phyloP scores from a whole-genome alignment of 2,888 invertebrate genomes.

The Capitulum mitella region DNA sequence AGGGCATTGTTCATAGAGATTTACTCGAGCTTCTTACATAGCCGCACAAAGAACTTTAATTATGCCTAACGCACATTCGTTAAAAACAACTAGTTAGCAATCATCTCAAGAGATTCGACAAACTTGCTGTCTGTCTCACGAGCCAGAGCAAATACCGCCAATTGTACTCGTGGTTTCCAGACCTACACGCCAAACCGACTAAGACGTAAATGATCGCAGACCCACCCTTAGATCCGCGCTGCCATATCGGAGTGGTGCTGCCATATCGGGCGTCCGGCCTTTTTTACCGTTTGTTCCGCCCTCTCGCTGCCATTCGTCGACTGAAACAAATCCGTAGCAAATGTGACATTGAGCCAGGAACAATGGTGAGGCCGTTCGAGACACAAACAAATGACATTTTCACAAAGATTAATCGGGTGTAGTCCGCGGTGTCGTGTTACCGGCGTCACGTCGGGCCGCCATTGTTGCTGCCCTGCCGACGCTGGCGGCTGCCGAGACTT shows the following conservation, averaged over 20 bases:
- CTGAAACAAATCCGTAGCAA: conserved; percentile 23
- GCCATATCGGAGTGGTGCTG: neutral
- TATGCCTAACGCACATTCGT: no score
- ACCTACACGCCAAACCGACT: no score
- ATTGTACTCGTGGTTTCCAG: no score
- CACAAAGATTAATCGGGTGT: conserved; percentile 13
- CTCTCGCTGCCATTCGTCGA: neutral
- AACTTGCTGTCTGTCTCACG: no score
- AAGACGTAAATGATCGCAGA: no score
- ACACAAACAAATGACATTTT: conserved; percentile 21
- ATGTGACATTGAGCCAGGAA: conserved; percentile 7
- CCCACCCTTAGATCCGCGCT: neutral
- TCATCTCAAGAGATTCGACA: no score
- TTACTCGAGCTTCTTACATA: no score
- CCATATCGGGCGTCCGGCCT: neutral
- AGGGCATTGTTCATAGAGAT: no score
- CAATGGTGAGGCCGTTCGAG: neutral
- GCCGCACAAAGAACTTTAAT: no score
- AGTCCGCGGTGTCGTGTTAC: neutral
- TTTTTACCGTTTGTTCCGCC: neutral
- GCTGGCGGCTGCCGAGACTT: neutral
- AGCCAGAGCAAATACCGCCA: no score
- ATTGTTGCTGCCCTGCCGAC: neutral
- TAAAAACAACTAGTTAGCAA: no score
- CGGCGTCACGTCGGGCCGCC: neutral